Evolutionary conservation across 2,888 invertebrate genomes (phyloP).

Genomic region (Pseudoips prasinana): DNA sequence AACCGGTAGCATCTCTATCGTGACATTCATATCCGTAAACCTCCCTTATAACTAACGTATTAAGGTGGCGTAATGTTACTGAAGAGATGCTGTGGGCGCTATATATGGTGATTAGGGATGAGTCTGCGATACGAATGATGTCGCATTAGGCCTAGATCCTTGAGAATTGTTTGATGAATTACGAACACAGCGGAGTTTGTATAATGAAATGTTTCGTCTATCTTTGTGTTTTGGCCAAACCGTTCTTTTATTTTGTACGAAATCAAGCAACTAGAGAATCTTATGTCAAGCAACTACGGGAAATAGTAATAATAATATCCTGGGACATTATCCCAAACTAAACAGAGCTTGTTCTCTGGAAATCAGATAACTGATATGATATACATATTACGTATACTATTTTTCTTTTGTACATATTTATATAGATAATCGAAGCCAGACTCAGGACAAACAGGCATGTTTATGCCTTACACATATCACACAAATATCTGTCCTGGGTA

Average conservation of each 20-base stretch:
- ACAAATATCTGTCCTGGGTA: no score
- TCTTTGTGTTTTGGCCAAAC: conserved; percentile 5
- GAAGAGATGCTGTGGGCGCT: background rate
- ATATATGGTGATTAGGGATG: conserved; percentile 52
- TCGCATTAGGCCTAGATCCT: conserved; percentile 15
- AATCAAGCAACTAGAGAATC: no score
- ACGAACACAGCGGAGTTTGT: conserved; percentile 10
- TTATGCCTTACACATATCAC: no score
- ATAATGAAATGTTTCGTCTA: conserved; percentile 2
- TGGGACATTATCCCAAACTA: no score
- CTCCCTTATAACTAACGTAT: background rate
- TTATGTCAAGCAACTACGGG: no score
- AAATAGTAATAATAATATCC: no score
- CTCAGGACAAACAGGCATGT: no score
- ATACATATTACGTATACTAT: no score
- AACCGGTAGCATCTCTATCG: conserved; percentile 1
- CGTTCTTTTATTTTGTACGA: conserved; percentile 1
- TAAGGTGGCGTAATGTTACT: background rate
- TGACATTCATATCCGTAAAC: background rate
- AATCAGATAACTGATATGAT: no score
- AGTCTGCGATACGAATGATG: conserved; percentile 27
- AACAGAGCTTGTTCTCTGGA: no score
- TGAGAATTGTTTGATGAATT: conserved; percentile 18
- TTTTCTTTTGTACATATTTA: no score
- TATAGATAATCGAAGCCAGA: no score